Base-by-base conservation (phyloP, 2,888 invertebrate species). In the Melieria picta region DNA sequence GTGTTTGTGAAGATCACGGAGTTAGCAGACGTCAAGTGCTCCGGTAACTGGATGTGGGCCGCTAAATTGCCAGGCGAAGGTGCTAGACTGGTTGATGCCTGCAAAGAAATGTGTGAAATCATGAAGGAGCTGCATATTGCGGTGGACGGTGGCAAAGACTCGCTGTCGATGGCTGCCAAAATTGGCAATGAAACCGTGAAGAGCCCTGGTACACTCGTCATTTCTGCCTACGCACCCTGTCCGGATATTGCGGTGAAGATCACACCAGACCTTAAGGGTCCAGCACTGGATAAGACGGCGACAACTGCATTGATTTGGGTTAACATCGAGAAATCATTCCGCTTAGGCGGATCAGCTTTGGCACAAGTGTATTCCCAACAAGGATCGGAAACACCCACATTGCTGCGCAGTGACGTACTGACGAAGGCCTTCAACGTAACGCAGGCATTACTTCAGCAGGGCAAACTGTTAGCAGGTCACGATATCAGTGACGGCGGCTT, bases 41-140 rank as follows among this genome's bases (percentile, higher is more conserved):
- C 97, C 56, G 99, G 96, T n/a, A 99, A 99, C 87, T 99, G 99
- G 99, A 99, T 99, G 99, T 99, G 99, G 99, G 93, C 97, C 0
- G 99, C 98, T 10, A 99, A 99, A 88, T 88, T 97, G 16, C 93
- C 94, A 0, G 95, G 94, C 0, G 98, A 98, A 85, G 99, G 98
- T 2, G 95, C 95, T 3, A 91, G 93, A 13, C 88, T 99, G 45
- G 93, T 93, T 75, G 92, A 92, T 74, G 96, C 99, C 0, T 98
- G 98, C 82, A 88, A 88, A 55, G 95, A 97, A 13, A 94, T 98
- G 91, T 97, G 97, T 83, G 87, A 88, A 4, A 89, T 96, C 4
- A 96, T 99, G 96, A 88, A 89, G 6, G 85, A 90, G 78, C 88
- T 98, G 2, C 96, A 89, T 7, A 91, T 98, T 42, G 98, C 97